A percentile compares a stretch with the other conserved stretches of the same genome.
phyloP scores from a whole-genome alignment of 2,888 invertebrate species.

The Pycnomerus fuliginosus region DNA sequence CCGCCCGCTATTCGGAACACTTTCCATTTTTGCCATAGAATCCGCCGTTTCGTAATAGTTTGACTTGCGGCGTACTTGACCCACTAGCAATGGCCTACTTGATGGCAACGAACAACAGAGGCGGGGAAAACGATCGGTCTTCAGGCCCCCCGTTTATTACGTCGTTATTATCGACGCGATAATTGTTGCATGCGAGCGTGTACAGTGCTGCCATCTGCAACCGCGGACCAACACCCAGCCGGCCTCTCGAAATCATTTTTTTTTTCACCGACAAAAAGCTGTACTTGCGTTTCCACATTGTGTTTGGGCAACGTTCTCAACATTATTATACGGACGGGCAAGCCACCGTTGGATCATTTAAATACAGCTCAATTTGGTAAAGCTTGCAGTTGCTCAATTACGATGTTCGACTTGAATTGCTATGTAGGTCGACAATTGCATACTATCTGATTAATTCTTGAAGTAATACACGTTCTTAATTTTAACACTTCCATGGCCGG shows the following conservation, averaged over 20 bases:
- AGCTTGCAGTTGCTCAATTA: conserved; percentile 40
- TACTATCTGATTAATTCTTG: conserved; percentile 33
- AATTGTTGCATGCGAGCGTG: too few relatives aligned
- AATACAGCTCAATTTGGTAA: conserved; percentile 46
- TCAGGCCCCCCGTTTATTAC: too few relatives aligned
- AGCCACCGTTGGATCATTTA: conserved; percentile 38
- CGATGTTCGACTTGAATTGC: conserved; percentile 55
- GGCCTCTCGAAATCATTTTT: too few relatives aligned
- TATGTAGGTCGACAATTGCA: conserved; percentile 49
- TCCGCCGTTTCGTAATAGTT: conserved; percentile 41
- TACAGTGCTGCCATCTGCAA: too few relatives aligned
- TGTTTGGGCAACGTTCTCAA: conserved; percentile 29
- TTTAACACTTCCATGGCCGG: conserved; percentile 31
- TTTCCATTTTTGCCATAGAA: conserved; percentile 48
- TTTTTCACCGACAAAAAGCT: too few relatives aligned
- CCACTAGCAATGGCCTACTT: conserved; percentile 52
- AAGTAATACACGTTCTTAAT: conserved; percentile 32
- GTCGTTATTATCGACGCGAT: too few relatives aligned
- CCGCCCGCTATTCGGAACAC: conserved; percentile 39
- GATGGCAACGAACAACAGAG: conserved; percentile 28
- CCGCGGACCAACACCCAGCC: too few relatives aligned
- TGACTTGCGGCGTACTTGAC: conserved; percentile 47
- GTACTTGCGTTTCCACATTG: too few relatives aligned
- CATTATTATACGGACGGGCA: conserved; percentile 29
- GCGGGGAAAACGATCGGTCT: conserved; percentile 14